phyloP scores from a whole-genome alignment of 1,140 invertebrate genomes.

The Aradophagus sp. region DNA sequence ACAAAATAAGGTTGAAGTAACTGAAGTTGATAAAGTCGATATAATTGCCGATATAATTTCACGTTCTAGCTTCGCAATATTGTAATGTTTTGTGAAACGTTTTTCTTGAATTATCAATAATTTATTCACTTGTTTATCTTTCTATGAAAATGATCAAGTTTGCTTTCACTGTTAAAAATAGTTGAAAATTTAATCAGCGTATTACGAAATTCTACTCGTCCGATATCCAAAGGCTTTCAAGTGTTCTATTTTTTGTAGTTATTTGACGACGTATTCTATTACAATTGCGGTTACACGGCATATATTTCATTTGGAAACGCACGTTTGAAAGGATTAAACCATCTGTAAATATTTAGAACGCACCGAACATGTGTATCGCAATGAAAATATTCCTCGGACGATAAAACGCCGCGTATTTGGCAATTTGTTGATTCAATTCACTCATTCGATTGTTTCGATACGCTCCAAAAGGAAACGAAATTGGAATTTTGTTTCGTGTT shows the following conservation, averaged over 20 bases:
- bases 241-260: not conserved
- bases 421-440: constrained; percentile 16
- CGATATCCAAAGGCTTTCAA: no score
- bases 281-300: constrained; percentile 3
- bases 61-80: no score
- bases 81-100: no score
- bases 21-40: no score
- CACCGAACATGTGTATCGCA: not conserved
- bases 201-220: no score
- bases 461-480: not conserved
- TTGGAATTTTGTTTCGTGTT: constrained; percentile 11
- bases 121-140: no score
- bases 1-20: no score
- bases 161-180: no score
- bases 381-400: constrained; percentile 12
- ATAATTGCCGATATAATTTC: no score
- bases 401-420: constrained; percentile 6
- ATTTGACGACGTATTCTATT: constrained; percentile 2
- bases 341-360: constrained; percentile 22
- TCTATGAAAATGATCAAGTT: no score
- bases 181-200: no score
- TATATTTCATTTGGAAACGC: constrained; percentile 15
- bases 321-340: constrained; percentile 17
- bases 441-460: constrained; percentile 5
- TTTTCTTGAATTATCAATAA: no score